Conservation (phyloP, 2,797 vertebrate species). For the Anabas testudineus region DNA sequence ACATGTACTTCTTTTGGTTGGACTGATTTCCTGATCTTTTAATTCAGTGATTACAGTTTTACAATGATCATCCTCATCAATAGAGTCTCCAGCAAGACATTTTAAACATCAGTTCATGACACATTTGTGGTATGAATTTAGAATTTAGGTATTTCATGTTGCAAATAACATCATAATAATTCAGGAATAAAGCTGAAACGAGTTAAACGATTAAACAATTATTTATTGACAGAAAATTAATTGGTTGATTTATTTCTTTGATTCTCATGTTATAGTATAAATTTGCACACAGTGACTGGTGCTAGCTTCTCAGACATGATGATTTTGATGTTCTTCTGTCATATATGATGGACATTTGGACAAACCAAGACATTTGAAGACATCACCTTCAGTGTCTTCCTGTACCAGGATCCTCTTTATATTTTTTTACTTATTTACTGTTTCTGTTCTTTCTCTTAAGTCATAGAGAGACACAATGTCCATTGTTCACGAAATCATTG, state of each 20-base stretch:
- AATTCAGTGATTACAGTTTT: neutral
- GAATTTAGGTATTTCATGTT: slow-evolving; percentile 6
- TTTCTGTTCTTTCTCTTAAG: no score
- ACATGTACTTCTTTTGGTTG: no score
- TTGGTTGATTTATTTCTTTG: neutral
- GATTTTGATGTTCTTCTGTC: neutral
- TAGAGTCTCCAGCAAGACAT: neutral
- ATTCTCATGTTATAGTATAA: neutral
- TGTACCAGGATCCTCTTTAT: no score
- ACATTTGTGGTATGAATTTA: neutral
- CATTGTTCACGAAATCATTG: neutral
- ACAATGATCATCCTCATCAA: neutral
- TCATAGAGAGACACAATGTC: neutral
- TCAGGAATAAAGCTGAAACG: neutral
- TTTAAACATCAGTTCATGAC: no score
- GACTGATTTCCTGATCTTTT: no score
- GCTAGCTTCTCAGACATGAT: neutral
- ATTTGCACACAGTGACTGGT: neutral
- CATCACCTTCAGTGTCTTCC: neutral
- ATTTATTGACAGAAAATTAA: neutral
- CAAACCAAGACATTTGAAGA: no score
- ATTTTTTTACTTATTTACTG: no score
- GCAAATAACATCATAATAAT: neutral
- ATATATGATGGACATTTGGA: neutral
- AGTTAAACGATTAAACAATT: no score